Evolutionary conservation across 1,140 invertebrate species (phyloP), one percentile per base, ranked within the genome.

Genomic region (Solen grandis): DNA sequence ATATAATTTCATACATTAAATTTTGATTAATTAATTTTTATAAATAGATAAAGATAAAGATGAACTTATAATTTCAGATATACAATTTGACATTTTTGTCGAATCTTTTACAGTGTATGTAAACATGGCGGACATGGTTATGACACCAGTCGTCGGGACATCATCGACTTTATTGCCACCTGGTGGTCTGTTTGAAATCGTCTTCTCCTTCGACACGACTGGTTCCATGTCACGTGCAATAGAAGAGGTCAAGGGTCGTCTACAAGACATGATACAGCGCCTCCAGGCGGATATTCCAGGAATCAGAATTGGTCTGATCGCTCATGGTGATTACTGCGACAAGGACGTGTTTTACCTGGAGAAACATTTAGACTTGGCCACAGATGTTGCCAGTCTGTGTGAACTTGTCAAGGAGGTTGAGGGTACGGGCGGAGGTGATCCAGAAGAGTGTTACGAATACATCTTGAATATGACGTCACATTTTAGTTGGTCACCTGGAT

Each of bases 301-400:
- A 25, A 82, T 90, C 27, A 78, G 84, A 38, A 81, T 90, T 13
- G 87, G 84, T 13, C 84, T 90, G 31, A 76, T 90, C 35, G 89
- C 88, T 16, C 88, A 90, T 46, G 89, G 89, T 0, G 90, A 90
- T 62, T 90, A 90, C 76, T 90, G 89, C 60, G 89, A 90, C 54
- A 73, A 81, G 50, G 79, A 84, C 14, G 72, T 83, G 4, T 86
- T 84, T 55, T 90, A 90, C 62, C 77, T 90, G 5, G 90, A 88
- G 38, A 88, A 90, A 65, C 76, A 86, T 54, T 36, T 87, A 0
- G 87, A 90, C 65, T 84, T 90, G 13, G 85, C 85, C 5, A 81
- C 60, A 31, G 74, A 87, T 75, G 83, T 88, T 19, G 65, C 36
- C 5, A 77, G 85, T 38, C 83, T 91, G 0, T 84, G 80, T 73